Evolutionary conservation across 2,113 vertebrate genomes (phyloP), one percentile per base, ranked within the genome.

Genomic region (Polypterus bichir): DNA sequence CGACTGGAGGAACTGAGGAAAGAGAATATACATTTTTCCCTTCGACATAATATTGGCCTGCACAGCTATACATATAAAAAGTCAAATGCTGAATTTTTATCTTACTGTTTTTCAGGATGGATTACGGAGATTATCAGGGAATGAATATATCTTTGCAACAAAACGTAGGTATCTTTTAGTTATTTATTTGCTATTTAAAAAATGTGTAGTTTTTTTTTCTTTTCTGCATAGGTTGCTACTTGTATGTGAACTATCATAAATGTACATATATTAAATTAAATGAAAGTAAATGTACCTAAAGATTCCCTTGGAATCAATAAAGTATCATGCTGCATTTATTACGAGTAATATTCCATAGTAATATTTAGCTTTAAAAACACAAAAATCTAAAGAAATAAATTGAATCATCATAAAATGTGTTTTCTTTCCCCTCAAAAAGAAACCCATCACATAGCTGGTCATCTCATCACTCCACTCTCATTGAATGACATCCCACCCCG

Each of bases 41-140:
- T 2, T 27, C 27, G 27, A 27, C 27, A 27, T 27, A 27, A 27
- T 2, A 27, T 27, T 27, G 27, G 27, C 27, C 27, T 54, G 27
- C 61, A 47, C 61, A 61, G 48, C 49, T 9, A 49, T 27, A 3
- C 59, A 60, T 48, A 60, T 59, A 49, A 49, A 46, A 27, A 27
- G 2, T 27, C 27, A 27, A 27, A 1, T 27, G 27, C 27, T 27
- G 27, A 27, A 52, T 59, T 65, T 59, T 47, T 59, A 47, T 60
- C 9, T 66, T 44, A 11, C 60, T 62, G 56, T 77, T 78, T 68
- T 67, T 71, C 80, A 98, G 95, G 94, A 95, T 68, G 93, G 93
- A 55, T 82, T 97, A 63, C 87, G 93, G 76, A 92, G 91, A 81
- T 74, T 93, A 68, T 94, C 93, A 51, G 93, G 92, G 76, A 95